A percentile compares a stretch with the other conserved stretches of the same genome.
Evolutionary conservation across 2,888 invertebrate genomes (phyloP).

Genomic region (Lithophane leautieri): DNA sequence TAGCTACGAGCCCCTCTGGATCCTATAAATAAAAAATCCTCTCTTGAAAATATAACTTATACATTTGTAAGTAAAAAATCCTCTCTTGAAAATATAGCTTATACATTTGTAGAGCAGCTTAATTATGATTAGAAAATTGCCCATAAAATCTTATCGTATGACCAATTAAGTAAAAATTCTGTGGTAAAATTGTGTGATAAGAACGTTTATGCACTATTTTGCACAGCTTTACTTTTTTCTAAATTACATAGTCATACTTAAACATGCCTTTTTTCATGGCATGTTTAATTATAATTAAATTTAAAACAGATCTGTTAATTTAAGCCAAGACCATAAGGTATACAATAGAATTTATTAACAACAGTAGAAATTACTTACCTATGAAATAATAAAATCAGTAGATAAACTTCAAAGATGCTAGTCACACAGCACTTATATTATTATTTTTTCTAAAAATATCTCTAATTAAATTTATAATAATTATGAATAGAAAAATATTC

Average conservation of each 20-base stretch:
- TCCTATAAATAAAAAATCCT: not conserved
- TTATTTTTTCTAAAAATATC: too few species aligned
- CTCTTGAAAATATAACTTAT: not conserved
- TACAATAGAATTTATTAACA: not conserved
- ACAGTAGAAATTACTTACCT: conserved; percentile 18
- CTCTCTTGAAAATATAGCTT: not conserved
- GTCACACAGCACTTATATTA: not conserved
- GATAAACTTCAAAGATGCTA: not conserved
- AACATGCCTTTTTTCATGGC: not conserved
- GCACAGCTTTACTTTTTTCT: conserved; percentile 15
- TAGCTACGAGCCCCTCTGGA: not conserved
- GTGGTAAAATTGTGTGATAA: conserved; percentile 56
- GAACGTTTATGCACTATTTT: conserved; percentile 41
- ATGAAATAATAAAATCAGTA: not conserved
- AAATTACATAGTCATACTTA: conserved; percentile 1
- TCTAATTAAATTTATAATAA: not conserved
- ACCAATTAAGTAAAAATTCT: conserved; percentile 65
- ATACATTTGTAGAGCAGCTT: conserved; percentile 23
- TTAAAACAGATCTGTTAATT: not conserved
- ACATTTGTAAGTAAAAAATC: conserved; percentile 3
- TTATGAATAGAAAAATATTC: not conserved
- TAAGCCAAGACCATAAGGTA: not conserved
- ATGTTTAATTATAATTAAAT: conserved; percentile 2
- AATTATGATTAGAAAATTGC: conserved; percentile 57
- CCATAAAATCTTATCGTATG: conserved; percentile 61